These are phyloP conservation scores for Drosophila peninsularis DNA, from an alignment of 2,888 invertebrate genomes.

Conservation along the genomic window DNA sequence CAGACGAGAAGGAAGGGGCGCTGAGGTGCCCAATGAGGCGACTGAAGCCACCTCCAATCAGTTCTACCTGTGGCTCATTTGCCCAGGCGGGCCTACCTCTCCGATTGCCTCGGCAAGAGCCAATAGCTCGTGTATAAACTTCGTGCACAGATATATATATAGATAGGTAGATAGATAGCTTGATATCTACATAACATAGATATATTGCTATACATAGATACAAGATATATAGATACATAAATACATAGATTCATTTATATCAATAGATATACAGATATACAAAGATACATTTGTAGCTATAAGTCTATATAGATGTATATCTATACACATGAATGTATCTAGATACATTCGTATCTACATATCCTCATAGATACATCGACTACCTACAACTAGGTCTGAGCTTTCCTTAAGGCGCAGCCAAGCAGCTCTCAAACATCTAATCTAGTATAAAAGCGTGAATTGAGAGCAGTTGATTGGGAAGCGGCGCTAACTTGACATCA, in stretches of 20 bases:
- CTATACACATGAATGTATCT: neutral
- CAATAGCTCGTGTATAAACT: neutral
- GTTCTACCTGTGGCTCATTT: slow-evolving; percentile 40
- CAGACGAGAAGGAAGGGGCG: neutral
- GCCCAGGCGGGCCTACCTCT: slow-evolving; percentile 11
- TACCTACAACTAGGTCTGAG: too few relatives aligned
- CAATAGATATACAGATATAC: neutral
- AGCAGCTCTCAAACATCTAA: neutral
- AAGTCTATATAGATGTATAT: neutral
- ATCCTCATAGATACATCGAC: neutral
- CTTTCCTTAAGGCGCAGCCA: neutral
- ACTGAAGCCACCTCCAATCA: neutral
- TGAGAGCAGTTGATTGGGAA: neutral
- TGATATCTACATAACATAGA: neutral
- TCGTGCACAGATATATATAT: neutral
- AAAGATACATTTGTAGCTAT: neutral
- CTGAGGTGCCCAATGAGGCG: neutral
- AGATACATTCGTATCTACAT: neutral
- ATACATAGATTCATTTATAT: neutral
- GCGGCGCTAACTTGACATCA: slow-evolving; percentile 6
- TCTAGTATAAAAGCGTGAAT: neutral
- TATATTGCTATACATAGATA: neutral
- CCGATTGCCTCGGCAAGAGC: slow-evolving; percentile 19
- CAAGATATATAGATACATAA: neutral
- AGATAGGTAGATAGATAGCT: neutral